Base-by-base conservation (phyloP, 2,113 vertebrate genomes). In the Electrona antarctica region DNA sequence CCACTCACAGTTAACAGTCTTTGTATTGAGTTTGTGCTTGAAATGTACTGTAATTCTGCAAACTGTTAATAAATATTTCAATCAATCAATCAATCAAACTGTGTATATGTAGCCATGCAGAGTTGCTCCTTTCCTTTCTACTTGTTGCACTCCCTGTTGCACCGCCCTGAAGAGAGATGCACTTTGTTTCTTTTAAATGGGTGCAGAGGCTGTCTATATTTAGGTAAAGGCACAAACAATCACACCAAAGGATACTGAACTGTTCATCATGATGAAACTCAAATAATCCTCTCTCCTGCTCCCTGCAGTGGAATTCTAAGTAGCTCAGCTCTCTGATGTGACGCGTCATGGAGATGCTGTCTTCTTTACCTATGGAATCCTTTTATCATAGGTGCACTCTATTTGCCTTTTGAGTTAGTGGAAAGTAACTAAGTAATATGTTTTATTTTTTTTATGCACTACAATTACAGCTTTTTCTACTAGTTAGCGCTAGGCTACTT, bases 241-340 rank as follows among this genome's bases (percentile, higher is more conserved):
- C 47, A 33, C 7, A 48, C 67, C 14, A n/a, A 29, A 41, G 13
- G 56, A n/a, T n/a, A n/a, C n/a, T n/a, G n/a, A n/a, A n/a, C n/a
- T n/a, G n/a, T 4, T 61, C 57, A 45, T 10, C 14, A 28, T 12
- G 57, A 54, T 60, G 49, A 54, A 56, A 74, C 61, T 67, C 41
- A 48, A 67, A 6, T 4, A 41, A 67, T 67, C 12, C 57, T 47
- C 7, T 2, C 57, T 8, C 41, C 33, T 74, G 47, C 7, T 28
- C 56, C 7, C 45, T 69, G 55, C 21, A 48, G 15, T 6, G 60
- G 49, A 67, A 74, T 67, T 73, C 54, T 46, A 67, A 67, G 50
- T 45, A 74, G 57, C 15, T 74, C 49, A 45, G 11, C 14, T 60
- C 9, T 8, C 14, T 58, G 15, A 59, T 50, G 13, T 54, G 50